Evolutionary conservation across 2,113 vertebrate genomes (phyloP).

Genomic region (Malurus cyaneus): DNA sequence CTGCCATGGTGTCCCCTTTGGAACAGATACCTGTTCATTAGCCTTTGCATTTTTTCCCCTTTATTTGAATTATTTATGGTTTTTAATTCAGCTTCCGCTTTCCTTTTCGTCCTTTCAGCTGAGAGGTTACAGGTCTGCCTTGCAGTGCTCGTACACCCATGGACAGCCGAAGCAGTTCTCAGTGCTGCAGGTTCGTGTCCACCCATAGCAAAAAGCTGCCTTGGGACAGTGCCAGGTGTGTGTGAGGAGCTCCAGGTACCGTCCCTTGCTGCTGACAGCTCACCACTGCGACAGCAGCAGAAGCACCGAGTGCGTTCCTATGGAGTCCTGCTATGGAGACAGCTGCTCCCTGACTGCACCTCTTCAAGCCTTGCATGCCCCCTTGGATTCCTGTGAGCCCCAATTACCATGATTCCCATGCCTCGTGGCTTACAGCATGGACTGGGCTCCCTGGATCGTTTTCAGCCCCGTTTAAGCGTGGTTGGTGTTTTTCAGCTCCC

Average conservation of each 20-base stretch:
- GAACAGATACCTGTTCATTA: not conserved
- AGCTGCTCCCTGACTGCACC: not conserved
- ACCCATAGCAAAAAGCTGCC: not conserved
- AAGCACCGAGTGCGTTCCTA: rapidly evolving
- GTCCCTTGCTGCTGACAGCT: not conserved
- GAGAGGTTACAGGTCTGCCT: not conserved
- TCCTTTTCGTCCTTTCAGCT: not conserved
- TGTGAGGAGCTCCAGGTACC: not conserved
- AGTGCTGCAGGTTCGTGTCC: rapidly evolving
- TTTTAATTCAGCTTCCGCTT: not conserved
- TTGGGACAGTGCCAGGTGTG: not conserved
- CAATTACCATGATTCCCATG: not conserved
- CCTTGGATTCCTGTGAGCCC: not conserved
- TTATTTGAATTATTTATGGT: not conserved
- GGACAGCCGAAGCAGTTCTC: not conserved
- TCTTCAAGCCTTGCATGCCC: not conserved
- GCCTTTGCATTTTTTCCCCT: not conserved
- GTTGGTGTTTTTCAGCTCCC: not conserved
- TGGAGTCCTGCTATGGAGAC: not conserved
- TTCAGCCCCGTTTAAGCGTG: not conserved
- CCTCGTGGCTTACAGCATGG: not conserved
- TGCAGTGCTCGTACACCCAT: rapidly evolving
- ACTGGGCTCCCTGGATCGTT: not conserved
- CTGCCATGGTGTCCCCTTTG: not conserved
- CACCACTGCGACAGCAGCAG: rapidly evolving